Percentiles rank a stretch among this genome's conserved stretches.
These are phyloP conservation scores for Philaethria dido DNA, from an alignment of 2,888 invertebrate species.

Conservation along the genomic window DNA sequence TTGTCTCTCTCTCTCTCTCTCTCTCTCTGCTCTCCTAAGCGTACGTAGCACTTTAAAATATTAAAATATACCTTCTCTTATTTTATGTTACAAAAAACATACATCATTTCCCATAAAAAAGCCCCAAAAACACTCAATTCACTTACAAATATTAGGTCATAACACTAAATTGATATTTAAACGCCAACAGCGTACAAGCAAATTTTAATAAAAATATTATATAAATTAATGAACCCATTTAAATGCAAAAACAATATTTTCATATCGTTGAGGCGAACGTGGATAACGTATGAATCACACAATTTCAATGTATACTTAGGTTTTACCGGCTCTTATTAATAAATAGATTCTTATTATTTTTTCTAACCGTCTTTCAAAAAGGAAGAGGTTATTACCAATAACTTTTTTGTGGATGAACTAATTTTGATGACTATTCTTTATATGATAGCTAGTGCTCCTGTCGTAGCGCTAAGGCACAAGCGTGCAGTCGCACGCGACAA, in stretches of 20 bases:
- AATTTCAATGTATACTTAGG: conserved; percentile 28
- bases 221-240: conserved; percentile 26
- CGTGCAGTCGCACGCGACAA: neutral
- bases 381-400: no score
- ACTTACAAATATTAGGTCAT: conserved; percentile 7
- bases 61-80: no score
- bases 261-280: conserved; percentile 24
- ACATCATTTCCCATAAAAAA: neutral
- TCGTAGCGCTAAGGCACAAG: neutral
- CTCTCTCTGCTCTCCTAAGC: no score
- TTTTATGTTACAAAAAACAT: no score
- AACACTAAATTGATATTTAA: conserved; percentile 16
- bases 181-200: conserved; percentile 6
- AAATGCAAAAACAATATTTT: conserved; percentile 30
- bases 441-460: neutral
- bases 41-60: no score
- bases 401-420: no score
- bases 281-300: conserved; percentile 24
- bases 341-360: no score
- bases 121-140: neutral
- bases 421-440: no score
- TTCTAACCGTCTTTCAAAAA: no score
- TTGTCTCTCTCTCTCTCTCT: no score
- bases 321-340: conserved; percentile 21
- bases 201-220: conserved; percentile 28